Base-by-base conservation (phyloP, 92 coral and sea anemone genomes). In the Micromussa lordhowensis region DNA sequence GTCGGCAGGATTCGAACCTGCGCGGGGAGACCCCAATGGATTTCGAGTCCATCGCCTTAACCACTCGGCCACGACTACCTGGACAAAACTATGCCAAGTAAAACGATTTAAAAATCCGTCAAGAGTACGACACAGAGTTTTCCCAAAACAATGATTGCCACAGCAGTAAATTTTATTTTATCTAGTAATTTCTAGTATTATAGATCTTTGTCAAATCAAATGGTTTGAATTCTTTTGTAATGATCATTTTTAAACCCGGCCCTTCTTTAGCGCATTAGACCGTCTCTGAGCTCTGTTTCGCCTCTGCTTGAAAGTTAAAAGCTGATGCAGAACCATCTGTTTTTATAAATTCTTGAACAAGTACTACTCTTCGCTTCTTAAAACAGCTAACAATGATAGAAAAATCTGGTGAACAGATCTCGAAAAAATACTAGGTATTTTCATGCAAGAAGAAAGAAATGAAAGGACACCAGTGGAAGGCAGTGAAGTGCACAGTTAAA, bases 1-100 rank as follows among this genome's bases (percentile, higher is more conserved):
- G 82, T 85, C 88, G 94, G 96, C 96, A 94, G 95, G 96, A 94
- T 94, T 94, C 93, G 96, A 94, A 94, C 96, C 96, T 94, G 95
- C 95, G 96, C 96, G 96, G 95, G 96, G 90, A 94, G 90, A 84
- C 90, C 96, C 96, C 95, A 94, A 86, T 94, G 94, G 96, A 94
- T 92, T 94, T 94, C 95, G 58, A 94, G 95, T 92, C 96, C 92
- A 94, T 89, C 96, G 96, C 96, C 95, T 94, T 94, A 94, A 94
- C 94, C 96, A 90, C 94, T 94, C 94, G 93, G 94, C 90, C 88
- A 91, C 91, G 93, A 86, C 93, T 91, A 91, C 88, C 59, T 55
- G n/a, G n/a, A n/a, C n/a, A n/a, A n/a, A n/a, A n/a, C n/a, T n/a
- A n/a, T n/a, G n/a, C n/a, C n/a, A n/a, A n/a, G n/a, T n/a, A n/a